Base-by-base conservation (phyloP, 2,888 invertebrate species). In the Drosophila infuscata region DNA sequence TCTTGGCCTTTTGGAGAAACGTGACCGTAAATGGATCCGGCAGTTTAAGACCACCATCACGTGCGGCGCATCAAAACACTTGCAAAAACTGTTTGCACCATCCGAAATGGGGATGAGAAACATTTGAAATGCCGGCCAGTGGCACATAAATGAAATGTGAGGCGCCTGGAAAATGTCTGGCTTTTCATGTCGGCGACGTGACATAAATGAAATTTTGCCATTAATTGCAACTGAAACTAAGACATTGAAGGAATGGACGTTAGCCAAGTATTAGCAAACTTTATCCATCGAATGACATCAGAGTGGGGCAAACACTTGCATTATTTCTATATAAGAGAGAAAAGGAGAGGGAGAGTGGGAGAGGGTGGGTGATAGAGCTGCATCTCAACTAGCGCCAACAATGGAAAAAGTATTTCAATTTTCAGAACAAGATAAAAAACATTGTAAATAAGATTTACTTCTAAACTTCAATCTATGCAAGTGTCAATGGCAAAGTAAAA, bases 401-500 rank as follows among this genome's bases (percentile, higher is more conserved):
- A 79, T 76, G 70, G 72, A 60, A 73, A 85, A 82, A 85, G 83
- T 85, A 83, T 83, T 83, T 81, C 81, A 81, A 83, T 83, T 79
- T 79, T 70, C 74, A 60, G 56, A 70, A 52, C 65, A 70, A 74
- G 78, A 67, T 74, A 70, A 78, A 78, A 78, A 78, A 78, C 78
- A 78, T 78, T 78, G 78, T 70, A 78, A 78, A 78, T 74, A 78
- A 53, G 78, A 78, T 78, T 78, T 65, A 58, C 58, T 54, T 46
- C 56, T 56, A 53, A 77, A 76, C 77, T 76, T 76, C 77, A 72
- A 72, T 76, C 76, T 66, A 65, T 65, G 66, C 48, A 33, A 60
- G 49, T 59, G 57, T 75, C 75, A 56, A 63, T 66, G 54, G 59
- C 43, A 25, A 70, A 82, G 62, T 74, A 70, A 29, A 60, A 73